phyloP scores from a whole-genome alignment of 1,140 invertebrate genomes.

The Drosophila saltans region DNA sequence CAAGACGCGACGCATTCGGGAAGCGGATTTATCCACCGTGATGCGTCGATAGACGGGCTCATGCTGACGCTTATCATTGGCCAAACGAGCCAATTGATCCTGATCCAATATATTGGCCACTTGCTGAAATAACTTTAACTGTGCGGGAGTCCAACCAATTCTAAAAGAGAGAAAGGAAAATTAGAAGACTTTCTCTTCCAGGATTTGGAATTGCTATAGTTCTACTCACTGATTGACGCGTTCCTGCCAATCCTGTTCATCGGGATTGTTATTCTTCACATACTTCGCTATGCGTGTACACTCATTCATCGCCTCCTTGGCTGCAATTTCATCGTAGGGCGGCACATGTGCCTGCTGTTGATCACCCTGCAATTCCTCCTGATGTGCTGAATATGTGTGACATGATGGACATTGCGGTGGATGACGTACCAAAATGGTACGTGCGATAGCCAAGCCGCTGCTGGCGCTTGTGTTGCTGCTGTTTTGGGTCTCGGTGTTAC shows the following conservation, averaged over 20 bases:
- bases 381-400: slow-evolving; percentile 68
- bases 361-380: slow-evolving; percentile 59
- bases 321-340: slow-evolving; percentile 87
- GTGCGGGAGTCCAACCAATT: slow-evolving; percentile 87
- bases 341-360: slow-evolving; percentile 71
- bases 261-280: slow-evolving; percentile 86
- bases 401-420: slow-evolving; percentile 78
- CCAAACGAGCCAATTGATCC: slow-evolving; percentile 88
- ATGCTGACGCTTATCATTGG: slow-evolving; percentile 84
- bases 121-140: slow-evolving; percentile 88
- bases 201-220: too few species aligned
- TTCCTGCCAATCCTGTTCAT: slow-evolving; percentile 89
- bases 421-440: slow-evolving; percentile 72
- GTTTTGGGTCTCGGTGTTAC: slow-evolving; percentile 32
- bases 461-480: slow-evolving; percentile 18
- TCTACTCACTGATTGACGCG: slow-evolving; percentile 86
- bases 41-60: slow-evolving; percentile 88
- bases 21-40: slow-evolving; percentile 89
- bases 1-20: slow-evolving; percentile 87
- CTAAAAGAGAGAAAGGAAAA: slow-evolving; percentile 73
- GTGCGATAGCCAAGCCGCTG: slow-evolving; percentile 63
- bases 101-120: slow-evolving; percentile 88
- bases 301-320: slow-evolving; percentile 88
- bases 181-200: too few species aligned
- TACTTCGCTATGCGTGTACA: slow-evolving; percentile 87